Conservation (phyloP, 2,113 vertebrate species). For the Amblyopsis rosae region DNA sequence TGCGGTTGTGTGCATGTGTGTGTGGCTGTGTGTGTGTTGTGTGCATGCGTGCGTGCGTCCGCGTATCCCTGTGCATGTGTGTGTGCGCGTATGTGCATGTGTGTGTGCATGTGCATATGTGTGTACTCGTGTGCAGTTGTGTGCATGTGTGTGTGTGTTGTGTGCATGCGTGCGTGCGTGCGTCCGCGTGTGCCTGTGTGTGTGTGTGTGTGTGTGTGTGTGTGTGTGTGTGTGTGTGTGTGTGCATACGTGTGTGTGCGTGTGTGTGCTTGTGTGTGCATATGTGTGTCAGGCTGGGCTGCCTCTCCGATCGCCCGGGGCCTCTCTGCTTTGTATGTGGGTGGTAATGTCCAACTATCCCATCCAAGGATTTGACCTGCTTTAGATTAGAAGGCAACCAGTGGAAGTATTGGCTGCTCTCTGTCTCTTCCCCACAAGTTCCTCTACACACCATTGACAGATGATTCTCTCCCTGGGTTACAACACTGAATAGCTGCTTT, state of each 20-base stretch:
- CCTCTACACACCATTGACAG: conserved; percentile 35
- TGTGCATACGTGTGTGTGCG: not conserved
- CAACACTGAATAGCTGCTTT: conserved; percentile 57
- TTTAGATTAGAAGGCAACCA: conserved; percentile 62
- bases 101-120: no score
- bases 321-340: not conserved
- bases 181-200: not conserved
- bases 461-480: conserved; percentile 55
- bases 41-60: no score
- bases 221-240: no score
- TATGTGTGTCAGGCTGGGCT: not conserved
- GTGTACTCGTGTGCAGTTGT: not conserved
- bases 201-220: no score
- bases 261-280: not conserved
- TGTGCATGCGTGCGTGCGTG: not conserved
- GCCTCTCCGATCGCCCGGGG: conserved; percentile 13
- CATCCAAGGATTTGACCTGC: conserved; percentile 67
- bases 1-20: conserved; percentile 6
- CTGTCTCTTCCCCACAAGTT: conserved; percentile 17
- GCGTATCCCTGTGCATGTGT: no score
- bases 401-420: conserved; percentile 39
- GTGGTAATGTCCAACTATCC: conserved; percentile 24
- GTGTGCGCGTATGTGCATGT: no score
- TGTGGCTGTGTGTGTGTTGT: not conserved
- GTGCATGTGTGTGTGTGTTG: not conserved